phyloP scores from a whole-genome alignment of 2,797 vertebrate species.

The Trachops cirrhosus region DNA sequence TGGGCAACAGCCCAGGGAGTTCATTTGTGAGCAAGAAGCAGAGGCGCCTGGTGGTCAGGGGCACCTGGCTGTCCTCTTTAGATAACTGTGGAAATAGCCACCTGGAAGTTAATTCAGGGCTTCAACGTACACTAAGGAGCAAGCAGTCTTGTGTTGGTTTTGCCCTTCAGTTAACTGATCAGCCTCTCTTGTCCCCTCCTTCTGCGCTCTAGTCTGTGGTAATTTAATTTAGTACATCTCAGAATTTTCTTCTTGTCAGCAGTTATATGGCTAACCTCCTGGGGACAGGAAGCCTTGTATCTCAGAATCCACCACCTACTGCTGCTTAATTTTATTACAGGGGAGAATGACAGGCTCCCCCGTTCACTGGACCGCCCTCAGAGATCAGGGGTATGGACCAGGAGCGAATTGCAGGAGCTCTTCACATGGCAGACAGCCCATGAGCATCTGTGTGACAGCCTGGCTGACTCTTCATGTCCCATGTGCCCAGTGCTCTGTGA shows the following conservation, averaged over 20 bases:
- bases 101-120: background rate
- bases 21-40: background rate
- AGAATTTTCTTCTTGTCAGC: background rate
- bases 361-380: background rate
- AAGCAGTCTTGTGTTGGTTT: background rate
- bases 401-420: too few species aligned
- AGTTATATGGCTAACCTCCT: background rate
- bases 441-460: background rate
- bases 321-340: background rate
- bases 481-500: accelerated
- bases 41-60: background rate
- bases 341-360: background rate
- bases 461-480: background rate
- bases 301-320: background rate
- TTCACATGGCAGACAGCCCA: accelerated
- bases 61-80: background rate
- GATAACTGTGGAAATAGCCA: background rate
- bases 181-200: background rate
- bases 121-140: background rate
- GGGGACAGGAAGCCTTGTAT: background rate
- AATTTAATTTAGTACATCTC: background rate
- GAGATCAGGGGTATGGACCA: background rate
- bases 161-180: background rate
- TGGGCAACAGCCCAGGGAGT: background rate
- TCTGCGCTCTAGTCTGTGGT: background rate